Base-by-base conservation (phyloP, 2,888 invertebrate species). In the Oxyteleia sp. region DNA sequence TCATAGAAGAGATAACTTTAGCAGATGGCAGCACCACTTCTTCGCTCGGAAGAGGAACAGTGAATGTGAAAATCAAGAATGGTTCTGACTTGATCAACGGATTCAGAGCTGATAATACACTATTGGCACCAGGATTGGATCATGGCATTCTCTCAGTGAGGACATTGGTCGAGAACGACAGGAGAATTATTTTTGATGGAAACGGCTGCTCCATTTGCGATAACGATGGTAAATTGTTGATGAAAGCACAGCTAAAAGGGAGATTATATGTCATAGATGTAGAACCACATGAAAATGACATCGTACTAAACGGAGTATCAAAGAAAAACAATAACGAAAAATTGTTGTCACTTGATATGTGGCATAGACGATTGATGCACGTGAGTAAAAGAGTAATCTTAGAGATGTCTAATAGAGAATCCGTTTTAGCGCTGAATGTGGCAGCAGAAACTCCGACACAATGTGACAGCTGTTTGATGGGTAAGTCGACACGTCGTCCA, bases 101-200 rank as follows among this genome's bases (percentile, higher is more conserved):
- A 47, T 69, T 79, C 18, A 51, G 5, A 20, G 66, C 55, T 23
- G 64, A 79, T 35, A 51, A 66, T 59, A 64, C 55, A 20, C 23
- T 71, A n/a, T 26, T 53, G 55, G 63, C 61, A 7, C 78, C 47
- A 18, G 43, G 86, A 57, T 87, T 83, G 57, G 80, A 86, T 20
- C 72, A 85, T 53, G 68, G 63, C 66, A 84, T 84, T 51, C 86
- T 91, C 91, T 87, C 90, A 90, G 61, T 93, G 93, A 90, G 93
- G 93, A 90, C 91, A 90, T 32, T 71, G 16, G 49, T 16, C 0
- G 89, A 75, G 35, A 82, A 75, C n/a, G 26, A 43, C 1, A 84
- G 51, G 29, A 59, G 15, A n/a, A 5, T 64, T 2, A 38, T 51
- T 23, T 79, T 79, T 51, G 47, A 79, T 13, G 11, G 59, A 1